phyloP scores from a whole-genome alignment of 1,140 invertebrate genomes.

The Diuraphis noxia region DNA sequence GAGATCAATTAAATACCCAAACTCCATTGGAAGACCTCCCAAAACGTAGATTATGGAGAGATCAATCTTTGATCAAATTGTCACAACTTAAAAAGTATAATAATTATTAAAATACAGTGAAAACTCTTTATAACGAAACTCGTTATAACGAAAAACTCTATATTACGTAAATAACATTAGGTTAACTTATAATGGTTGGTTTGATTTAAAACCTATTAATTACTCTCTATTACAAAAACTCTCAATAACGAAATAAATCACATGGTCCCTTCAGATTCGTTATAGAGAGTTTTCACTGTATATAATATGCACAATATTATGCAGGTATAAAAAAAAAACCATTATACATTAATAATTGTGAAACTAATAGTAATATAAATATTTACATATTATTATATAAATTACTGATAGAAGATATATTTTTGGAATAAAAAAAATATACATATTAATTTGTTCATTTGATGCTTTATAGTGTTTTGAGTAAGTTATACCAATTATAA shows the following conservation, averaged over 20 bases:
- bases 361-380: not conserved
- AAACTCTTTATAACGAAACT: too few relatives aligned
- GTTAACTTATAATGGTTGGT: too few relatives aligned
- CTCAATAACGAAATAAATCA: too few relatives aligned
- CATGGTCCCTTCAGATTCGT: too few relatives aligned
- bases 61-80: conserved; percentile 79
- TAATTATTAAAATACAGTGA: conserved; percentile 39
- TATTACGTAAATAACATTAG: too few relatives aligned
- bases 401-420: not conserved
- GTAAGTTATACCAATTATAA: not conserved
- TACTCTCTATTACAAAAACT: too few relatives aligned
- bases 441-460: not conserved
- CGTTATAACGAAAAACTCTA: too few relatives aligned
- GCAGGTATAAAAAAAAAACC: not conserved
- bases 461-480: not conserved
- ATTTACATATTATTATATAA: too few relatives aligned
- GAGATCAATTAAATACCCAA: conserved; percentile 70
- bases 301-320: not conserved
- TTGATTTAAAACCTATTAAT: too few relatives aligned
- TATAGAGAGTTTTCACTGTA: too few relatives aligned
- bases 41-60: conserved; percentile 79
- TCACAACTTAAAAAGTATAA: conserved; percentile 78
- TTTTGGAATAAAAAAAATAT: not conserved
- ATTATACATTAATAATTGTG: not conserved
- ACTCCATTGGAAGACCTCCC: conserved; percentile 76